Evolutionary conservation across 2,888 invertebrate genomes (phyloP).

Genomic region (Homarus gammarus): DNA sequence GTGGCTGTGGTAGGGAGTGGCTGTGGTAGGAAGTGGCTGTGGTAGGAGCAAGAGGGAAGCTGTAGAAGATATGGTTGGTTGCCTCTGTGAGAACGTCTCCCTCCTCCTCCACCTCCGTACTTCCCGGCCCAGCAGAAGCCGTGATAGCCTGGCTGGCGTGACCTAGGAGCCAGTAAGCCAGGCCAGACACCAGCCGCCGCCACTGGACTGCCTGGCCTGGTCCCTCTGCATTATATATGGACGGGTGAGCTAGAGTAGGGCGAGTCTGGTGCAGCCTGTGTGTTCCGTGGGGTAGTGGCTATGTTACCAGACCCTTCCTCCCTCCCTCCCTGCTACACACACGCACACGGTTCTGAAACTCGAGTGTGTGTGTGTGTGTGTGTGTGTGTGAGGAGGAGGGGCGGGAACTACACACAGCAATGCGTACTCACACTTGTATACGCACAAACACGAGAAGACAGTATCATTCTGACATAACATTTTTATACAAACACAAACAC

Average conservation of each 20-base stretch:
- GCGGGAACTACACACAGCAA: background rate
- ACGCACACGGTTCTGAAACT: background rate
- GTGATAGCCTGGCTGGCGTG: background rate
- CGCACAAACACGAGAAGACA: too few relatives aligned
- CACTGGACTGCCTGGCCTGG: constrained; percentile 23
- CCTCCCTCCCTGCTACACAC: constrained; percentile 9
- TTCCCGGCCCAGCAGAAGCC: background rate
- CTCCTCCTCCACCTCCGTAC: constrained; percentile 19
- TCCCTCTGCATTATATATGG: constrained; percentile 48
- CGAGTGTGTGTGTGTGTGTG: too few relatives aligned
- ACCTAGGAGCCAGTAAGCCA: constrained; percentile 18
- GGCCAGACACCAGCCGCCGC: constrained; percentile 30
- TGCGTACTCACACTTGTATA: background rate
- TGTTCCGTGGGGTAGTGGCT: background rate
- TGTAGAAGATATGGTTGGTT: background rate
- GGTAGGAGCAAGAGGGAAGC: background rate
- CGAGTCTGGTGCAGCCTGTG: background rate
- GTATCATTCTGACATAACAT: too few relatives aligned
- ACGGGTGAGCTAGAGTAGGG: constrained; percentile 37
- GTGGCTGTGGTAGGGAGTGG: too few relatives aligned
- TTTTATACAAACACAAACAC: too few relatives aligned
- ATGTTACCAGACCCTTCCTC: background rate
- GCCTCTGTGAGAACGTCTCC: background rate
- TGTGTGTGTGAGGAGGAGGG: too few relatives aligned
- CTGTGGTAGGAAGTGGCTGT: too few relatives aligned